A percentile compares a stretch with the other conserved stretches of the same genome.
These are phyloP conservation scores for Sebastes reedi DNA, from an alignment of 2,797 vertebrate species.

Conservation along the genomic window DNA sequence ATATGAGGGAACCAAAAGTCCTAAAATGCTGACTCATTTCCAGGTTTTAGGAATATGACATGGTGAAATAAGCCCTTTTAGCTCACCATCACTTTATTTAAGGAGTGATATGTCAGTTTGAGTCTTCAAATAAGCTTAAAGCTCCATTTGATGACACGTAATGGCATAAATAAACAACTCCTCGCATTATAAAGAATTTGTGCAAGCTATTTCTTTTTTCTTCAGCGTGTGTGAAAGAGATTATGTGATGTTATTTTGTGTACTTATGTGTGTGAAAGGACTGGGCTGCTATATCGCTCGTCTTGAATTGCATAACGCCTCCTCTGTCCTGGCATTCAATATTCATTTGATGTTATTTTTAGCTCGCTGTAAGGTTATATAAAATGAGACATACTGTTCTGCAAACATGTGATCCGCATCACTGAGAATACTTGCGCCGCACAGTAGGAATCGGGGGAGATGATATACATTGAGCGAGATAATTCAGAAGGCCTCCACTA, in stretches of 20 bases:
- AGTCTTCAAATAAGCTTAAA: constrained; percentile 9
- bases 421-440: constrained; percentile 1
- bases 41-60: neutral
- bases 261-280: constrained; percentile 1
- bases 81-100: neutral
- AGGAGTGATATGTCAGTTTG: neutral
- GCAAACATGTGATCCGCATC: constrained; percentile 59
- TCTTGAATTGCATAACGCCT: constrained; percentile 61
- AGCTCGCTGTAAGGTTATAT: constrained; percentile 68
- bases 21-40: too few species aligned
- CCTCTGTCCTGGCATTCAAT: constrained; percentile 64
- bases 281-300: constrained; percentile 29
- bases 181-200: constrained; percentile 5
- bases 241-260: constrained; percentile 5
- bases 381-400: constrained; percentile 69
- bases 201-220: neutral
- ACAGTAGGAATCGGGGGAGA: neutral
- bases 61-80: neutral
- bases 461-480: constrained; percentile 14
- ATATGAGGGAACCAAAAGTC: fast-evolving
- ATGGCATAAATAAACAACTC: constrained; percentile 12
- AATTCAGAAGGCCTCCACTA: neutral
- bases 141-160: neutral
- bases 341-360: constrained; percentile 76
- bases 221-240: constrained; percentile 3